Evolutionary conservation across 2,888 invertebrate species (phyloP).

Genomic region (Lutraria lutraria): DNA sequence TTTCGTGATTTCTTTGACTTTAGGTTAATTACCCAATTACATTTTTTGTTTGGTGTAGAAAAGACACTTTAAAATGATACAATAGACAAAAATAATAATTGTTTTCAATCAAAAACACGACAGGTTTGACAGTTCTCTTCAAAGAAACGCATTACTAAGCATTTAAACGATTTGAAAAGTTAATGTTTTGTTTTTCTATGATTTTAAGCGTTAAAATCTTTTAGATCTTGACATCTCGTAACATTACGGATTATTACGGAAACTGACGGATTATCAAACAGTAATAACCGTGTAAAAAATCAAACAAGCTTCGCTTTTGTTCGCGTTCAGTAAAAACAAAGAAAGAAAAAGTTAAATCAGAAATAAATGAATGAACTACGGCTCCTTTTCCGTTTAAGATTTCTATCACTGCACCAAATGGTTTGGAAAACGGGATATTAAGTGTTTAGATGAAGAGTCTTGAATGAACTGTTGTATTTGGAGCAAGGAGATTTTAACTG

Average conservation of each 20-base stretch:
- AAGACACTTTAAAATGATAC: constrained; percentile 38
- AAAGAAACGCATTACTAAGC: neutral
- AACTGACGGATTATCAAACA: neutral
- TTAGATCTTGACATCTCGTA: neutral
- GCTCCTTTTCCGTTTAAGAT: neutral
- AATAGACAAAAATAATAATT: constrained; percentile 11
- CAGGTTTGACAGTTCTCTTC: constrained; percentile 1
- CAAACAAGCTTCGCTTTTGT: constrained; percentile 19
- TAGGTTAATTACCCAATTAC: constrained; percentile 61
- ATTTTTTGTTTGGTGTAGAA: constrained; percentile 50
- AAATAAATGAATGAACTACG: neutral
- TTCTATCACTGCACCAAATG: neutral
- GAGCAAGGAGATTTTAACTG: neutral
- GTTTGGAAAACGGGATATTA: neutral
- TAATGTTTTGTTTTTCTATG: neutral
- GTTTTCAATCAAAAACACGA: constrained; percentile 15
- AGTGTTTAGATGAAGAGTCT: neutral
- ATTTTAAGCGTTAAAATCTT: neutral
- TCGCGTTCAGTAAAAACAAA: neutral
- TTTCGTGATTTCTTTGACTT: constrained; percentile 48
- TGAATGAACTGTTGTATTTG: neutral
- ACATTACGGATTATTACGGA: neutral
- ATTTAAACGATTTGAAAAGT: neutral
- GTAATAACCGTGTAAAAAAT: constrained; percentile 1
- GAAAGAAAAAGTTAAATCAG: neutral